Conservation (phyloP, 2,797 vertebrate species). For the Eleutherodactylus coqui region DNA sequence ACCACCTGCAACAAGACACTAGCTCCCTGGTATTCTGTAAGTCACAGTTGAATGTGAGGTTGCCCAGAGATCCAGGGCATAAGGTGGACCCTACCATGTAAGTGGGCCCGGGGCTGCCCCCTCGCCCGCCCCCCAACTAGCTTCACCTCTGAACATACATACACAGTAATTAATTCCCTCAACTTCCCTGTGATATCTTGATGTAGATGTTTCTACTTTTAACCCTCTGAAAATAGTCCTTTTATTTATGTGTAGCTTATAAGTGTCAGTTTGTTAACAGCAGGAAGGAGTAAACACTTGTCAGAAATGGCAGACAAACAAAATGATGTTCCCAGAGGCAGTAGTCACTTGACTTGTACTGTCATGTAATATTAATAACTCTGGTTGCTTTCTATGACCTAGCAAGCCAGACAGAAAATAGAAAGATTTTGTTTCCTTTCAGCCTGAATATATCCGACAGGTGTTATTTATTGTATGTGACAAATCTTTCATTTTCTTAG, state of each 20-base stretch:
- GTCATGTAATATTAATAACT: slow-evolving; percentile 63
- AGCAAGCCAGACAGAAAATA: slow-evolving; percentile 41
- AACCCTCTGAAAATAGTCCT: slow-evolving; percentile 4
- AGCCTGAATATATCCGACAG: slow-evolving; percentile 49
- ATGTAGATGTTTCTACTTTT: slow-evolving; percentile 13
- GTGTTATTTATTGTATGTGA: slow-evolving; percentile 55
- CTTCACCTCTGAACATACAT: too few species aligned
- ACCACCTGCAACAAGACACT: too few species aligned
- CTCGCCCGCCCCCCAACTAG: too few species aligned
- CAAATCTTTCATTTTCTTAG: slow-evolving; percentile 47
- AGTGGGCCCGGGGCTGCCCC: too few species aligned
- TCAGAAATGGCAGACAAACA: slow-evolving; percentile 58
- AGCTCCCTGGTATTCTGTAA: too few species aligned
- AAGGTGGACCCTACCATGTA: too few species aligned
- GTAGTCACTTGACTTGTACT: slow-evolving; percentile 58
- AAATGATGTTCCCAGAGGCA: slow-evolving; percentile 57
- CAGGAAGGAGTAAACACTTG: slow-evolving; percentile 50
- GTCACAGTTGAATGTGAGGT: too few species aligned
- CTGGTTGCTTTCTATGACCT: slow-evolving; percentile 51
- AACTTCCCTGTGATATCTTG: background rate
- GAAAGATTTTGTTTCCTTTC: slow-evolving; percentile 56
- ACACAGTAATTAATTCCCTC: slow-evolving; percentile 1
- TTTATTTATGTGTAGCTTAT: slow-evolving; percentile 43
- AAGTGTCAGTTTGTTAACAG: slow-evolving; percentile 45
- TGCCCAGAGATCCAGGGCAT: too few species aligned